Conservation (phyloP, 92 coral and sea anemone genomes). For the Parazoanthus swiftii region DNA sequence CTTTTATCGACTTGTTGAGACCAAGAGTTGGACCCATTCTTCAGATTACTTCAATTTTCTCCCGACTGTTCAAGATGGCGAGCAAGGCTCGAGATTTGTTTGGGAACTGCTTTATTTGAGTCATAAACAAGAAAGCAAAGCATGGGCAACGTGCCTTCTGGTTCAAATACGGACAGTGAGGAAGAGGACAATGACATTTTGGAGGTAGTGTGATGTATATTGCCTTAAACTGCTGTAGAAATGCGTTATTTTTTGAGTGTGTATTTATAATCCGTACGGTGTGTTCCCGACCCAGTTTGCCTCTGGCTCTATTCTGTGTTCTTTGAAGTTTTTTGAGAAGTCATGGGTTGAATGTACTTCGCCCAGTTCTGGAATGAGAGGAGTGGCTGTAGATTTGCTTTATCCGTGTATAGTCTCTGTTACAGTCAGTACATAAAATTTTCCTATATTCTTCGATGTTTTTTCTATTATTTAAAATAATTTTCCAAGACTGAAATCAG, state of each 20-base stretch:
- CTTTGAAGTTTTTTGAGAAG: too few species aligned
- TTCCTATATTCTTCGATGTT: too few species aligned
- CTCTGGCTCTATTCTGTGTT: not conserved
- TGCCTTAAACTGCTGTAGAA: not conserved
- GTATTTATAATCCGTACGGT: not conserved
- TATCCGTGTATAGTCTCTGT: too few species aligned
- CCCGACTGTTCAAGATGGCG: conserved; percentile 30
- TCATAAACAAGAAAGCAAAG: conserved; percentile 7
- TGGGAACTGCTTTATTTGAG: conserved; percentile 18
- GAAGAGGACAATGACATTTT: conserved; percentile 88
- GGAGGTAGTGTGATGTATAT: conserved; percentile 63
- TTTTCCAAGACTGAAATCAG: too few species aligned
- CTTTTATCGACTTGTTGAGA: not conserved
- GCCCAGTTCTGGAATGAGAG: not conserved
- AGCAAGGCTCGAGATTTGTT: not conserved
- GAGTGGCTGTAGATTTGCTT: too few species aligned
- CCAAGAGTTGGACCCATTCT: conserved; percentile 37
- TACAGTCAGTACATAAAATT: too few species aligned
- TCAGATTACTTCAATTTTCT: not conserved
- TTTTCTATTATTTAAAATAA: too few species aligned
- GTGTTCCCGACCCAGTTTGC: not conserved
- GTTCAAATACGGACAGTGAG: conserved; percentile 87
- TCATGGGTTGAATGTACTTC: not conserved
- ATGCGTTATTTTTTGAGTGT: not conserved
- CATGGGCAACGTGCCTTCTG: conserved; percentile 97